phyloP scores from a whole-genome alignment of 2,888 invertebrate genomes.

The Latheticus oryzae region DNA sequence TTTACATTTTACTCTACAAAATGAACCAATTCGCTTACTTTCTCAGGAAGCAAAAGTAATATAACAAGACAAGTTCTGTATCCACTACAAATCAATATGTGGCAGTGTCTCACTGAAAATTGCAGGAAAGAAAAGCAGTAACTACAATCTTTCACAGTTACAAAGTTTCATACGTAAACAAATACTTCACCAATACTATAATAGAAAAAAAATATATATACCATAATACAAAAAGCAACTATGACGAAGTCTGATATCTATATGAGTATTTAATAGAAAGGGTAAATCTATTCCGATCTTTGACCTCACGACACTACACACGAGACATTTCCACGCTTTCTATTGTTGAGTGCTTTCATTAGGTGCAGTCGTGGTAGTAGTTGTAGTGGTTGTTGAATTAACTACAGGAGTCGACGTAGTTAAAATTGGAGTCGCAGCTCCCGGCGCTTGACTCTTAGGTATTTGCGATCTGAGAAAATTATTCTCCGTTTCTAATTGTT shows the following conservation, averaged over 20 bases:
- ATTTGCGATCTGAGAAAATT: conserved; percentile 69
- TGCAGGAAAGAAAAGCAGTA: conserved; percentile 26
- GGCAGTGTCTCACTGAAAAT: conserved; percentile 37
- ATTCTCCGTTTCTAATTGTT: conserved; percentile 78
- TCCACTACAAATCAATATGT: conserved; percentile 28
- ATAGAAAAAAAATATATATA: conserved; percentile 6
- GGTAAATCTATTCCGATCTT: background rate
- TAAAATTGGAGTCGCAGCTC: conserved; percentile 24
- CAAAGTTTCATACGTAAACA: conserved; percentile 16
- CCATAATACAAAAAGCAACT: conserved; percentile 12
- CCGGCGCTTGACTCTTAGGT: conserved; percentile 52
- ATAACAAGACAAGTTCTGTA: conserved; percentile 12
- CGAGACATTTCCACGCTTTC: conserved; percentile 10
- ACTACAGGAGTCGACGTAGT: conserved; percentile 39
- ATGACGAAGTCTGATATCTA: conserved; percentile 15
- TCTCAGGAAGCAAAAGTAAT: conserved; percentile 18
- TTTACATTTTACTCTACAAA: conserved; percentile 43
- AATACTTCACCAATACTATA: conserved; percentile 30
- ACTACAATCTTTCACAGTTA: conserved; percentile 10
- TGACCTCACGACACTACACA: conserved; percentile 6
- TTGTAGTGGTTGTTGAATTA: conserved; percentile 34
- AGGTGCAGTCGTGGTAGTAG: conserved; percentile 35
- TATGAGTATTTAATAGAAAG: conserved; percentile 12
- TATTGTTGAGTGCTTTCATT: conserved; percentile 24
- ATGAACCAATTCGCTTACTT: conserved; percentile 19